Evolutionary conservation across 2,797 vertebrate species (phyloP), one percentile per base, ranked within the genome.

Genomic region (Falco rusticolus): DNA sequence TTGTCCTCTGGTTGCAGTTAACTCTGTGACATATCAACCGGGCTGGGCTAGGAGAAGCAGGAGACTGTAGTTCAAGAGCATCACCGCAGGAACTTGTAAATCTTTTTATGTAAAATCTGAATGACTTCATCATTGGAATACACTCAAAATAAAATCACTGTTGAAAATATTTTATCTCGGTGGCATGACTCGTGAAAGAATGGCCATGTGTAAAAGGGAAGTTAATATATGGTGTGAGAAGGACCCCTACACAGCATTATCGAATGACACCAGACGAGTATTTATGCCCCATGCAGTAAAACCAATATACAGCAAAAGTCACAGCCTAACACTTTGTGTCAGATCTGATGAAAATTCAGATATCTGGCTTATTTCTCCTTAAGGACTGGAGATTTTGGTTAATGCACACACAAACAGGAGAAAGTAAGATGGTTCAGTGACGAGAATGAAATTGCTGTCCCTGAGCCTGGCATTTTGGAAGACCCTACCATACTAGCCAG

Each of bases 121-220:
- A 64, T 78, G 11, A 89, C 54, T 90, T 96, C 81, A 84, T 87
- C 56, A 51, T 4, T 87, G 88, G 71, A 93, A 94, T 87, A 94
- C 45, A 87, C 54, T 63, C 9, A 10, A 93, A 92, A 91, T 76
- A 87, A 84, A 95, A 33, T 15, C 56, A 85, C 26, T 0, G 11
- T 28, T 31, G 0, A 92, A 95, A 91, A 63, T 48, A 86, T 47
- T 89, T 72, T 51, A 83, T 72, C 89, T 93, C 80, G 56, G 31
- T 80, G 66, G 64, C 63, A 78, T 91, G 82, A 96, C 54, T 93
- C 79, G 86, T 19, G 68, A 92, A 87, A 92, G 75, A 78, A 95
- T 41, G 54, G 84, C 20, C 84, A 90, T 33, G n/a, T 85, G 53
- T 60, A 86, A 93, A 89, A 90, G 81, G 53, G 87, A 92, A 93